phyloP scores from a whole-genome alignment of 2,113 vertebrate species.

The Apteryx owenii region DNA sequence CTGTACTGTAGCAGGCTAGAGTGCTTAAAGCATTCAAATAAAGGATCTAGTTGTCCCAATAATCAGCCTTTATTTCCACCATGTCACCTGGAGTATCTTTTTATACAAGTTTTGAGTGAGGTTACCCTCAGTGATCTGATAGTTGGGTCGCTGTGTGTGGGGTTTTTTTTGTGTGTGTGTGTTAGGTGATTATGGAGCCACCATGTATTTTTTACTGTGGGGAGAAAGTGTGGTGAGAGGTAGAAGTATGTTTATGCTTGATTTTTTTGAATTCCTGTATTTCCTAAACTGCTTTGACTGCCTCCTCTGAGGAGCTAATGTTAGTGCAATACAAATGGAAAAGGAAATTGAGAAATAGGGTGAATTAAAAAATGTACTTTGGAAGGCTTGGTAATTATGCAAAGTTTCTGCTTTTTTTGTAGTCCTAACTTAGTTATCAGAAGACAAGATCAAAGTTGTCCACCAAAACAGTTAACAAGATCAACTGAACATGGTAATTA shows the following conservation, averaged over 20 bases:
- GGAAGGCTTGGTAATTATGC: constrained; percentile 2
- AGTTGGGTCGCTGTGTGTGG: not conserved
- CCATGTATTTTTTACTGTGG: not conserved
- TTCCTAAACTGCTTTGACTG: not conserved
- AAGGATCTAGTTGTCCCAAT: not conserved
- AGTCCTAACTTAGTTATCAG: constrained; percentile 31
- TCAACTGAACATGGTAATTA: constrained; percentile 62
- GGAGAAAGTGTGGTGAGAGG: not conserved
- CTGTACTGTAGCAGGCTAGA: not conserved
- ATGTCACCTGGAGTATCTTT: not conserved
- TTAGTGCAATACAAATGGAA: not conserved
- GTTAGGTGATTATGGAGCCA: not conserved
- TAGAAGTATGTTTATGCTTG: not conserved
- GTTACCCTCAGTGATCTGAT: not conserved
- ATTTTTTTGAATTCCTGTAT: not conserved
- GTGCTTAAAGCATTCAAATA: not conserved
- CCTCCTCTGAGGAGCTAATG: not conserved
- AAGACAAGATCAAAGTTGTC: constrained; percentile 54
- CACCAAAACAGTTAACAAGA: constrained; percentile 56
- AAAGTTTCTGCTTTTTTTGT: constrained; percentile 37
- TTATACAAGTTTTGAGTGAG: not conserved
- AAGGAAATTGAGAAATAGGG: not conserved
- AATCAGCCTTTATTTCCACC: too few relatives aligned
- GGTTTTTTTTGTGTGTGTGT: too few relatives aligned
- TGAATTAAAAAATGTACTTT: not conserved